Evolutionary conservation across 2,888 invertebrate genomes (phyloP).

Genomic region (Polyommatus icarus): DNA sequence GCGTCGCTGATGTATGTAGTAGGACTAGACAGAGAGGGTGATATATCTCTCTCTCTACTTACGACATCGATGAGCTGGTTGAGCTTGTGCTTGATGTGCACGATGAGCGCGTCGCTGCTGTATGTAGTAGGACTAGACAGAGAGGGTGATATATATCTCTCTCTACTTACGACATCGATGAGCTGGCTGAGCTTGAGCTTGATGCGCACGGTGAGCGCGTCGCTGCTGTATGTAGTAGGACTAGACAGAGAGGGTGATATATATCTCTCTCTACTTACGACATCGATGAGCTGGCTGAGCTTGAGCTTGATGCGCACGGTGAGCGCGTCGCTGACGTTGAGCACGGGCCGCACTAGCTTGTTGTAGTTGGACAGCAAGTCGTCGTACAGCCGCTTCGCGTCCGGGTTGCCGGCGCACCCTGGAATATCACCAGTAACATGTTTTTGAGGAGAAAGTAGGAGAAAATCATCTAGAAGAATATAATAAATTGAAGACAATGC

Average conservation of each 20-base stretch:
- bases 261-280: slow-evolving; percentile 52
- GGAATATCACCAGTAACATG: slow-evolving; percentile 40
- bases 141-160: no score
- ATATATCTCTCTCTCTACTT: no score
- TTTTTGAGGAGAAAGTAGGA: no score
- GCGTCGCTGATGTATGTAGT: slow-evolving; percentile 84
- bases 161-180: slow-evolving; percentile 86
- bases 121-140: no score
- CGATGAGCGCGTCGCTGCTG: slow-evolving; percentile 92
- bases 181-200: slow-evolving; percentile 97
- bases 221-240: slow-evolving; percentile 70
- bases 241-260: no score
- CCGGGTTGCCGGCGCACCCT: slow-evolving; percentile 95
- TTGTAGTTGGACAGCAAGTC: slow-evolving; percentile 97
- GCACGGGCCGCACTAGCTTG: slow-evolving; percentile 97
- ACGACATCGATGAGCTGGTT: slow-evolving; percentile 96
- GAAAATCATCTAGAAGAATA: no score
- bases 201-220: slow-evolving; percentile 96
- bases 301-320: slow-evolving; percentile 97
- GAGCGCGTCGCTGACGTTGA: slow-evolving; percentile 96
- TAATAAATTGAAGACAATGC: no score
- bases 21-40: no score
- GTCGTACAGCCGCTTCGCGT: slow-evolving; percentile 97
- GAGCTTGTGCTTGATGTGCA: slow-evolving; percentile 96
- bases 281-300: slow-evolving; percentile 97